Evolutionary conservation across 2,113 vertebrate species (phyloP).

Genomic region (Bubo blakistoni): DNA sequence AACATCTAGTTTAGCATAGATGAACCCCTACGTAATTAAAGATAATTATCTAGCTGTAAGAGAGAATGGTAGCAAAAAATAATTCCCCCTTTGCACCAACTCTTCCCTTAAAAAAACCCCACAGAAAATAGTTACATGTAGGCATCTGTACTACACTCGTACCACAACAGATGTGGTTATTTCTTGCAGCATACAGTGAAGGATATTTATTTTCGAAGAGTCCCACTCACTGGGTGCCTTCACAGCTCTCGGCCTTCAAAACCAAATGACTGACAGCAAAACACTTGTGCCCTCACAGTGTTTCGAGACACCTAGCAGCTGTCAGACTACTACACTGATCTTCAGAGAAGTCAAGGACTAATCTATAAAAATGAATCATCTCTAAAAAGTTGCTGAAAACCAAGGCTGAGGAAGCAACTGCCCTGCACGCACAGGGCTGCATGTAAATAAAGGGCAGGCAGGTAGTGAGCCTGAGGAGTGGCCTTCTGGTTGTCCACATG

Average conservation of each 20-base stretch:
- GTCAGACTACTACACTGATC: neutral
- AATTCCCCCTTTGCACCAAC: neutral
- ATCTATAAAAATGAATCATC: neutral
- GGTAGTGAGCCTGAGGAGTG: neutral
- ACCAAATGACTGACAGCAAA: neutral
- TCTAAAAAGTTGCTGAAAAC: neutral
- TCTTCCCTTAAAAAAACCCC: neutral
- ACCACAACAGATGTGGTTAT: neutral
- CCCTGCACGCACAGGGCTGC: neutral
- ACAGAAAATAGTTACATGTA: neutral
- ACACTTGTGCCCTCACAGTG: neutral
- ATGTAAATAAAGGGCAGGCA: fast-evolving
- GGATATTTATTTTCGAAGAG: neutral
- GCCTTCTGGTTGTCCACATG: neutral
- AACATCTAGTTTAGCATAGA: neutral
- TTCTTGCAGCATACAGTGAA: fast-evolving
- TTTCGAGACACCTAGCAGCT: neutral
- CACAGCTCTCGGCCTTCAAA: neutral
- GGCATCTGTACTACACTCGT: neutral
- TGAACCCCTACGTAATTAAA: neutral
- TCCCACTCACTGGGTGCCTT: neutral
- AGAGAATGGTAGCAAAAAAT: neutral
- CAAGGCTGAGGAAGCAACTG: neutral
- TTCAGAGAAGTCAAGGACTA: neutral
- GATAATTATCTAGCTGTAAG: neutral